Percentiles rank a stretch among this genome's conserved stretches.
Evolutionary conservation across 2,797 vertebrate genomes (phyloP).

Genomic region (Liasis olivaceus): DNA sequence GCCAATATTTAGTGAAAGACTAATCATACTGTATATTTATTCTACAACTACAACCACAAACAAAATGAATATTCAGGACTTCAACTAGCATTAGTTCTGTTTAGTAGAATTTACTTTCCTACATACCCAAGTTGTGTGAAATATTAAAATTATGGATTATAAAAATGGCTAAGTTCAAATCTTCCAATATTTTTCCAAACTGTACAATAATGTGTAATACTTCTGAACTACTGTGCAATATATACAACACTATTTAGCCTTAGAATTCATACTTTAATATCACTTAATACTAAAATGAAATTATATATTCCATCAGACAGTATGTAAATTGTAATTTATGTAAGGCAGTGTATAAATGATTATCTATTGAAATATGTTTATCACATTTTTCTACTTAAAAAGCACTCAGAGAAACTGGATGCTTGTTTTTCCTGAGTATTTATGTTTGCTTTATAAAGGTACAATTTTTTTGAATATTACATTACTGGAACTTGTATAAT

Average conservation of each 20-base stretch:
- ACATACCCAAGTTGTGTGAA: fast-evolving
- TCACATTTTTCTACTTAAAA: not conserved
- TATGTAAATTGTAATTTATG: not conserved
- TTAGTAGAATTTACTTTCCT: not conserved
- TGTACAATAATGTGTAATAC: not conserved
- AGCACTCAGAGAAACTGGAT: not conserved
- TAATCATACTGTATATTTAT: not conserved
- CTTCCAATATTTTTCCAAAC: slow-evolving; percentile 2
- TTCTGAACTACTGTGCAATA: not conserved
- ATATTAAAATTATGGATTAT: not conserved
- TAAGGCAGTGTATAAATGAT: not conserved
- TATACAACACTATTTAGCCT: not conserved
- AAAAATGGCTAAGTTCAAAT: not conserved
- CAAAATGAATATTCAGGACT: fast-evolving
- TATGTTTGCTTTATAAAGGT: slow-evolving; percentile 54
- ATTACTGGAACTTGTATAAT: slow-evolving; percentile 44
- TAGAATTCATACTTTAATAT: slow-evolving; percentile 21
- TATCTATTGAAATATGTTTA: not conserved
- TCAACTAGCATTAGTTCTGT: not conserved
- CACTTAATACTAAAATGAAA: not conserved
- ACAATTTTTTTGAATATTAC: slow-evolving; percentile 54
- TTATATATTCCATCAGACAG: slow-evolving; percentile 2
- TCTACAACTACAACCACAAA: not conserved
- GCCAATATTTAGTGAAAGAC: not conserved
- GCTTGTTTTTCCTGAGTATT: slow-evolving; percentile 9